Evolutionary conservation across 1,140 invertebrate species (phyloP).

Genomic region (Adoxophyes honmai): DNA sequence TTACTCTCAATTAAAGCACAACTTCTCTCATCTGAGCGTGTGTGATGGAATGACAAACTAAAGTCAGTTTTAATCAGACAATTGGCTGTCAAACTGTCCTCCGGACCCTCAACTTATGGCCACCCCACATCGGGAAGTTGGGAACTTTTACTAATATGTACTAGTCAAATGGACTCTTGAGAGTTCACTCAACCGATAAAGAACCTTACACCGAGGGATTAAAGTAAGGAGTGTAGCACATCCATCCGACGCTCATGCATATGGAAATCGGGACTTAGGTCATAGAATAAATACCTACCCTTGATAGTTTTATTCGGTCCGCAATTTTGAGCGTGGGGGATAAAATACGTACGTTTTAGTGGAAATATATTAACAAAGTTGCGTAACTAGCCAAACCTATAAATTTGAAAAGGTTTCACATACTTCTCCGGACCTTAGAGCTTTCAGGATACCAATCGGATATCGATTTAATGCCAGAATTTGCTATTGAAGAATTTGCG

Average conservation of each 20-base stretch:
- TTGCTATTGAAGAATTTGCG: too few relatives aligned
- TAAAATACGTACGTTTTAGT: background rate
- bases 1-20: background rate
- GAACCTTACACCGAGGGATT: conserved; percentile 33
- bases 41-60: background rate
- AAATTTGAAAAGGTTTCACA: too few relatives aligned
- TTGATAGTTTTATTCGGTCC: conserved; percentile 38
- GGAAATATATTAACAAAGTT: conserved; percentile 7
- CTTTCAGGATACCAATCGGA: too few relatives aligned
- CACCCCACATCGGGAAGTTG: conserved; percentile 40
- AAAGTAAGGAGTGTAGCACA: conserved; percentile 24
- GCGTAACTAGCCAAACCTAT: background rate
- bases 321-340: conserved; percentile 16
- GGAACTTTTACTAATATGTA: conserved; percentile 70
- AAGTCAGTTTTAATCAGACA: conserved; percentile 5
- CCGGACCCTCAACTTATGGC: conserved; percentile 27
- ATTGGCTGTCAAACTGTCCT: background rate
- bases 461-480: too few relatives aligned
- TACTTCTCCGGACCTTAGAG: too few relatives aligned
- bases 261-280: conserved; percentile 69
- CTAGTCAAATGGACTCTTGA: conserved; percentile 71
- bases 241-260: conserved; percentile 54
- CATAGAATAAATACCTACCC: conserved; percentile 50
- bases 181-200: conserved; percentile 42
- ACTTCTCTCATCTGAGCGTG: background rate